These are phyloP conservation scores for Apis laboriosa DNA, from an alignment of 1,140 invertebrate genomes.

Conservation along the genomic window DNA sequence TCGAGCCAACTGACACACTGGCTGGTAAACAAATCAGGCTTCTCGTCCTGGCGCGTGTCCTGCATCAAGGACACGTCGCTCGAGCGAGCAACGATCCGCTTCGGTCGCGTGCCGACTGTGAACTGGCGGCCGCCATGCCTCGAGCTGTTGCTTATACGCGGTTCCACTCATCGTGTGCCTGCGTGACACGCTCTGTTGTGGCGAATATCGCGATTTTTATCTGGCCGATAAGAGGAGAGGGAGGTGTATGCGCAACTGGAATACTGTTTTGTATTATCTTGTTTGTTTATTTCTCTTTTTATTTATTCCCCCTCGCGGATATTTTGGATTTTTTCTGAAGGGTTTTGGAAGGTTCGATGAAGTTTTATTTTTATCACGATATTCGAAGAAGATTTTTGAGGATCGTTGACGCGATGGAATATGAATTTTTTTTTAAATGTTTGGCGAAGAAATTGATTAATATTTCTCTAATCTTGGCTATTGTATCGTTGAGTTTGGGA, in stretches of 20 bases:
- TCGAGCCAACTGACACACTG: not conserved
- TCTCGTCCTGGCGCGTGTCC: constrained; percentile 18
- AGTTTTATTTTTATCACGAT: too few relatives aligned
- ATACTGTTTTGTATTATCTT: too few relatives aligned
- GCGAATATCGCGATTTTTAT: not conserved
- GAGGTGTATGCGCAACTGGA: not conserved
- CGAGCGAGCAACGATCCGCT: constrained; percentile 62
- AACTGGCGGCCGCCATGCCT: constrained; percentile 70
- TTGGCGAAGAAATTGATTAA: too few relatives aligned
- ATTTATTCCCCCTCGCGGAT: too few relatives aligned
- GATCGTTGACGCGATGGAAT: too few relatives aligned
- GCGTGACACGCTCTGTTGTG: not conserved
- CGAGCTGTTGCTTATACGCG: constrained; percentile 71
- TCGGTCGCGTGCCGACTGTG: constrained; percentile 72
- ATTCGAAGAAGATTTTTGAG: too few relatives aligned
- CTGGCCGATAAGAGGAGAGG: not conserved
- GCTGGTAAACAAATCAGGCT: not conserved
- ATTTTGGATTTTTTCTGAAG: too few relatives aligned
- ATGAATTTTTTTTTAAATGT: too few relatives aligned
- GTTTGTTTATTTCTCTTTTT: too few relatives aligned
- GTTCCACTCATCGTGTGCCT: not conserved
- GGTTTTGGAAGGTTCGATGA: too few relatives aligned
- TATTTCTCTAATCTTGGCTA: too few relatives aligned
- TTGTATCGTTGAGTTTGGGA: too few relatives aligned
- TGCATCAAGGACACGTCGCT: constrained; percentile 20